These are phyloP conservation scores for Sanderia malayensis DNA, from an alignment of 30 jellyfish, hydroid and myxozoan genomes.

Conservation along the genomic window DNA sequence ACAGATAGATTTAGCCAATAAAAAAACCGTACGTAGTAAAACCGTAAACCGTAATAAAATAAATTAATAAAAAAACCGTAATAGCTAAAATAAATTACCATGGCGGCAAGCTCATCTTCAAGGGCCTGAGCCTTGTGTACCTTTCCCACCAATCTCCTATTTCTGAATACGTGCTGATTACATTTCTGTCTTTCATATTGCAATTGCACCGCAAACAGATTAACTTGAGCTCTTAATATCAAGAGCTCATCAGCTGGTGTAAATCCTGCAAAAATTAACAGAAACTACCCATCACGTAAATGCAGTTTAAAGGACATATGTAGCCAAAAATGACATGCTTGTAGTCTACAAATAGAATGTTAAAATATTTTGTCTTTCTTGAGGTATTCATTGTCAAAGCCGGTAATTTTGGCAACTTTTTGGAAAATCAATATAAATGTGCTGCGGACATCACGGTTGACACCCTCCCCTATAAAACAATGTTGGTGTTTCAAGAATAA, in stretches of 20 bases:
- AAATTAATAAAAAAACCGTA: not conserved
- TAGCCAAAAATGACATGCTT: no score
- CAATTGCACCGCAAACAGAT: conserved; percentile 77
- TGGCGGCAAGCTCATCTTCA: conserved; percentile 47
- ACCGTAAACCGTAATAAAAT: not conserved
- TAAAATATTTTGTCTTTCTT: no score
- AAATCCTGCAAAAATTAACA: conserved; percentile 19
- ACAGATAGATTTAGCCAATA: not conserved
- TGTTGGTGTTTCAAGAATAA: no score
- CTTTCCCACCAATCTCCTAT: conserved; percentile 85
- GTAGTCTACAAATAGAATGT: no score
- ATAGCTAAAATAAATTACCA: conserved; percentile 59
- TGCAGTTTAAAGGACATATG: no score
- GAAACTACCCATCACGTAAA: not conserved
- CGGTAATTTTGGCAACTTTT: no score
- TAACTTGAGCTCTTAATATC: conserved; percentile 83
- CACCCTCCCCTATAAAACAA: no score
- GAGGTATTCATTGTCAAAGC: no score
- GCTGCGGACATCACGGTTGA: no score
- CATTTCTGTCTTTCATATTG: conserved; percentile 91
- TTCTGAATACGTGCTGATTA: conserved; percentile 83
- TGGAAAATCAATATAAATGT: no score
- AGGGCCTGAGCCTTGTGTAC: conserved; percentile 85
- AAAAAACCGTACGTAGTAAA: not conserved
- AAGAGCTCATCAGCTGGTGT: conserved; percentile 86